Conservation (phyloP, 2,113 vertebrate genomes). For the Pimephales promelas region DNA sequence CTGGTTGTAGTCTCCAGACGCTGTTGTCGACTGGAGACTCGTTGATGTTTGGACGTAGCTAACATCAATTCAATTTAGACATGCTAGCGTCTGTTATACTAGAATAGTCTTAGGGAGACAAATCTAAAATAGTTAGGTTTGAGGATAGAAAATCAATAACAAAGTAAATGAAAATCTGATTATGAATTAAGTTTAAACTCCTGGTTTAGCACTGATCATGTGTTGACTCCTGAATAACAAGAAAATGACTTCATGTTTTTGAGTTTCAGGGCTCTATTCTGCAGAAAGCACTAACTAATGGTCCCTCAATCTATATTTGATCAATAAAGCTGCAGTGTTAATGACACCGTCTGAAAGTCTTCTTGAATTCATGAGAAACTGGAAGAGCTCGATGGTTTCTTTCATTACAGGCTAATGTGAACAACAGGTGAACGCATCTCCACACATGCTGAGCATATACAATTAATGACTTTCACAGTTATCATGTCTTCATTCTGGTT, state of each 20-base stretch:
- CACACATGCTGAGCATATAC: neutral
- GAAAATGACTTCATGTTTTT: neutral
- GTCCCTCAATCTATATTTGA: neutral
- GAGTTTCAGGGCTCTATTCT: neutral
- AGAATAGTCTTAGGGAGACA: no score
- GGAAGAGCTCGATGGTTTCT: neutral
- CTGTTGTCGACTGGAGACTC: no score
- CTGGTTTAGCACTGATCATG: neutral
- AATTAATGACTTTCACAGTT: no score
- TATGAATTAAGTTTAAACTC: neutral
- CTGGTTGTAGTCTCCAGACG: no score
- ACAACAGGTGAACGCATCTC: neutral
- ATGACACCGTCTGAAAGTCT: neutral
- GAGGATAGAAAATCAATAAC: no score
- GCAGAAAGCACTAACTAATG: neutral
- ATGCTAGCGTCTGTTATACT: no score
- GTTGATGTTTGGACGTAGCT: no score
- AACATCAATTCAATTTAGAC: no score
- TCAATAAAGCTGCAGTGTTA: neutral
- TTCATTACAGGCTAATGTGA: neutral
- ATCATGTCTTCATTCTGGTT: neutral
- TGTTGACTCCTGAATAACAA: neutral
- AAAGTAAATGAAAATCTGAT: neutral
- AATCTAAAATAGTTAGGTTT: no score
- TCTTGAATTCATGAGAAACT: neutral